These are phyloP conservation scores for Leptopterna dolabrata DNA, from an alignment of 2,888 invertebrate species.

Conservation along the genomic window DNA sequence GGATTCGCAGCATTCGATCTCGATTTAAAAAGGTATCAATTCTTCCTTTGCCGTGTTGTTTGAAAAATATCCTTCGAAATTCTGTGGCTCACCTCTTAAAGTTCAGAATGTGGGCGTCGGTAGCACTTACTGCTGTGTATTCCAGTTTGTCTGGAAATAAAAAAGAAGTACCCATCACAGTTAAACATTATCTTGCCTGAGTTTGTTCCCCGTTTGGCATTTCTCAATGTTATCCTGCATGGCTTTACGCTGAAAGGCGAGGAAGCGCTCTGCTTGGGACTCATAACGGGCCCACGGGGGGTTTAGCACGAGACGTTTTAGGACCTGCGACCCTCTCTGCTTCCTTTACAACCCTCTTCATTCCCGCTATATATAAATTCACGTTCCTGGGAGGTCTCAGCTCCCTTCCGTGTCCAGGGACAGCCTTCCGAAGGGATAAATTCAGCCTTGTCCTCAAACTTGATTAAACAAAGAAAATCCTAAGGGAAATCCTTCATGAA, in stretches of 20 bases:
- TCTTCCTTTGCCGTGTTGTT: too few relatives aligned
- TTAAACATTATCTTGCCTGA: too few relatives aligned
- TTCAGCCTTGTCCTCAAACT: neutral
- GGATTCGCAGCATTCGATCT: too few relatives aligned
- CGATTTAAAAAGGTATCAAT: too few relatives aligned
- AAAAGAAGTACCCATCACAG: too few relatives aligned
- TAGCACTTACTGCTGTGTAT: too few relatives aligned
- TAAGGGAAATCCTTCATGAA: neutral
- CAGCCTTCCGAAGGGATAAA: neutral
- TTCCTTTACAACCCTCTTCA: conserved; percentile 18
- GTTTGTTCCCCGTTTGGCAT: neutral
- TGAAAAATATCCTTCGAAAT: too few relatives aligned
- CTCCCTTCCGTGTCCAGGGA: neutral
- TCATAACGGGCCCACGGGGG: neutral
- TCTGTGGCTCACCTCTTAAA: too few relatives aligned
- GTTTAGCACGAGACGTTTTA: neutral
- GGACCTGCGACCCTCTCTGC: neutral
- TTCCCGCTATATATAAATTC: neutral
- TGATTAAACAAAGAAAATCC: neutral
- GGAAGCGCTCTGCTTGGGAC: neutral
- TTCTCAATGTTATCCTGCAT: neutral
- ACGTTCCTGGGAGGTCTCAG: neutral
- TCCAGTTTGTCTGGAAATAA: too few relatives aligned
- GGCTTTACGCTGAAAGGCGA: neutral
- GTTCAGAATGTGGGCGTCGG: too few relatives aligned